Evolutionary conservation across 2,113 vertebrate genomes (phyloP), one percentile per base, ranked within the genome.

Genomic region (Syrmaticus mikado): DNA sequence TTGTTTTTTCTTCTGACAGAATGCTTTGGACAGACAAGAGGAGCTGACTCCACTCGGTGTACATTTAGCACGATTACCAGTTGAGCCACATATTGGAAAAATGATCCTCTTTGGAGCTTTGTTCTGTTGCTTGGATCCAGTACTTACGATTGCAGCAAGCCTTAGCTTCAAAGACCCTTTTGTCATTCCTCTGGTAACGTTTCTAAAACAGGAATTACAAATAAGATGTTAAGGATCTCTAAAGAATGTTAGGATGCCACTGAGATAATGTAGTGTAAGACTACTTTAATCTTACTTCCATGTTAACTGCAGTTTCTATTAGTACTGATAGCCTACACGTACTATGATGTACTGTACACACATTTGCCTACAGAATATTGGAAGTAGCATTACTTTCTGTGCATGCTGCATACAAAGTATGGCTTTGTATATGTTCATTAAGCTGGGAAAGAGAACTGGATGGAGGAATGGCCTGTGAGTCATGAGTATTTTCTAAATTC

Each of bases 101-200:
- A 98, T 99, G 98, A 99, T 99, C 95, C 98, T 99, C 45, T 99
- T 99, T 34, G 99, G 99, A 84, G 99, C 99, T 40, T 95, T 99
- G 32, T 97, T 99, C 95, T 98, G 99, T 94, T 99, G 99, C 97
- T 96, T 99, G 82, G 99, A 99, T 94, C 99, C 99, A 1, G 98
- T 99, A 0, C 98, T 99, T 27, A 99, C 98, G 41, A 99, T 99
- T 32, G 99, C 99, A n/a, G 98, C 99, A 43, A 99, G 99, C 62
- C 99, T 99, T 95, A 99, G 99, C 98, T 99, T 99, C 98, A 99
- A 99, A 98, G 99, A 99, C 93, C 99, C 99, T 36, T 99, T 99
- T 96, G 98, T 99, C 96, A 99, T 99, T 85, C 99, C 99, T 27
- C 89, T 99, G 99, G 99, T 99, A 98, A 95, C 7, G 74, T 78